Evolutionary conservation across 2,113 vertebrate species (phyloP).

Genomic region (Gambusia holbrooki): DNA sequence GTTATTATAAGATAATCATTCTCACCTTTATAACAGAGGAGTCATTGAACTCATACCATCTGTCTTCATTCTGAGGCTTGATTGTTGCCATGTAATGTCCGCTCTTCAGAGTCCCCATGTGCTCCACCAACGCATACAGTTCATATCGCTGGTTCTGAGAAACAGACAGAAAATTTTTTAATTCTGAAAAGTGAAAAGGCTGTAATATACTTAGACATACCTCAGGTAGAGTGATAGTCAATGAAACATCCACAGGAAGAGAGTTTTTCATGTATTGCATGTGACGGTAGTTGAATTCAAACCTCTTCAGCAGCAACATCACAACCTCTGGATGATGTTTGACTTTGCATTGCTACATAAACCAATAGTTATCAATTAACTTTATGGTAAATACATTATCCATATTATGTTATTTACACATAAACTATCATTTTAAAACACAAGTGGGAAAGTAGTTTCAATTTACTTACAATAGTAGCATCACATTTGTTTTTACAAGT

Average conservation of each 20-base stretch:
- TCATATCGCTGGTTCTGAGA: conserved; percentile 21
- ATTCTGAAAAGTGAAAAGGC: too few relatives aligned
- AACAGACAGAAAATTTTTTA: neutral
- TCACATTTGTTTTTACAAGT: neutral
- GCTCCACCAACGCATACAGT: conserved; percentile 2
- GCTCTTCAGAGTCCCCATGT: conserved; percentile 1
- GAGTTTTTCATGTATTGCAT: conserved; percentile 66
- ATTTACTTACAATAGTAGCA: neutral
- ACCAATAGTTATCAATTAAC: too few relatives aligned
- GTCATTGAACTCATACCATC: conserved; percentile 1
- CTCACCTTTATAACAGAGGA: neutral
- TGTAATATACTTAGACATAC: too few relatives aligned
- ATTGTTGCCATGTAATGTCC: conserved; percentile 2
- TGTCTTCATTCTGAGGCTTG: neutral
- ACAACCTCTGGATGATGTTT: conserved; percentile 63
- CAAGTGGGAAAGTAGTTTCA: fast-evolving
- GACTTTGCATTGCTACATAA: conserved; percentile 34
- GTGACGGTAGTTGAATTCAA: conserved; percentile 51
- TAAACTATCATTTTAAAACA: too few relatives aligned
- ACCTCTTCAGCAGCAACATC: conserved; percentile 73
- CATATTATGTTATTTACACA: too few relatives aligned
- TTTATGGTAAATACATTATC: too few relatives aligned
- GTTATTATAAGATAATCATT: too few relatives aligned
- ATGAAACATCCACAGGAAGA: conserved; percentile 41
- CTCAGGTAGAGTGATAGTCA: conserved; percentile 18